A percentile compares a stretch with the other conserved stretches of the same genome.
phyloP scores from a whole-genome alignment of 1,140 invertebrate genomes.

The Sesamia nonagrioides region DNA sequence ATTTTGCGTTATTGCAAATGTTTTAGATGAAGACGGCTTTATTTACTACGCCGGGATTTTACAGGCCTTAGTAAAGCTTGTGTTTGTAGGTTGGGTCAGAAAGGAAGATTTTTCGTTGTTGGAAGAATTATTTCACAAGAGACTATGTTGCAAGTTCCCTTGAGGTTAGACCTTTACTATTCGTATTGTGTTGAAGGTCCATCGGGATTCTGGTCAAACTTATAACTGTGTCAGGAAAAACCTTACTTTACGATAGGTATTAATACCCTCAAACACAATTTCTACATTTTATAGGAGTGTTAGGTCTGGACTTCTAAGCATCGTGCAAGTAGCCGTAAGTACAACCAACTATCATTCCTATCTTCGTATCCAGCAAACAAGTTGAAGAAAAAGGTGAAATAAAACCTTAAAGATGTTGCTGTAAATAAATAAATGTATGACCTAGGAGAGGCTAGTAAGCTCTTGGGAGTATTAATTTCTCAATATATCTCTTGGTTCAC shows the following conservation, averaged over 20 bases:
- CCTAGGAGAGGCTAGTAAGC: background rate
- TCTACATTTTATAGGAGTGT: too few species aligned
- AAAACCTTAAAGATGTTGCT: background rate
- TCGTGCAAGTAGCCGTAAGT: too few species aligned
- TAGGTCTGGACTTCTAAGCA: too few species aligned
- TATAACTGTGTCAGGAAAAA: background rate
- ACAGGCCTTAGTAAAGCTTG: conserved; percentile 9
- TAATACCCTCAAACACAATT: too few species aligned
- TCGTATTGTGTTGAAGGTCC: background rate
- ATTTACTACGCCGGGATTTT: background rate
- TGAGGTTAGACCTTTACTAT: background rate
- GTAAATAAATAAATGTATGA: conserved; percentile 7
- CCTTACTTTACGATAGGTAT: too few species aligned
- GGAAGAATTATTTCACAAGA: background rate
- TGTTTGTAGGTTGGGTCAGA: conserved; percentile 15
- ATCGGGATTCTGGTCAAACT: conserved; percentile 19
- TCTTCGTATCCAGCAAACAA: background rate
- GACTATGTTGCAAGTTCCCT: background rate
- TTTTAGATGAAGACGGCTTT: background rate
- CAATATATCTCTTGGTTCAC: conserved; percentile 30
- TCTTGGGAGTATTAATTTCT: conserved; percentile 28
- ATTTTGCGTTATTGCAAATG: background rate
- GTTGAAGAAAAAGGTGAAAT: background rate
- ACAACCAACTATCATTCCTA: background rate
- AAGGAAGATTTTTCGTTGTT: conserved; percentile 5